phyloP scores from a whole-genome alignment of 2,113 vertebrate genomes.

The Prinia subflava region DNA sequence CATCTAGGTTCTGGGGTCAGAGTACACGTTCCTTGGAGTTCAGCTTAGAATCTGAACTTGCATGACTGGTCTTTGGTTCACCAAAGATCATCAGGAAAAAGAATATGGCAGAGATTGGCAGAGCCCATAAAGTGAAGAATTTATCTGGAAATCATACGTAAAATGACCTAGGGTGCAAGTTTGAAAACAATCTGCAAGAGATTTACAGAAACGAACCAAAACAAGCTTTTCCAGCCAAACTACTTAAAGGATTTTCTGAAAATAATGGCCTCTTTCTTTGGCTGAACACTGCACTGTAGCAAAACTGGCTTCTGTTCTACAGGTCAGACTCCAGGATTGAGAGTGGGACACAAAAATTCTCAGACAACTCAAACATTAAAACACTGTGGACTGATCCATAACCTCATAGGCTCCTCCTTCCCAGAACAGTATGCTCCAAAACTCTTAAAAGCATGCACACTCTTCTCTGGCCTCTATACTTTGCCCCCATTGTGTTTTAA shows the following conservation, averaged over 20 bases:
- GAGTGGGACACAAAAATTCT: background rate
- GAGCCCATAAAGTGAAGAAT: background rate
- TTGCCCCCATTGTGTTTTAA: background rate
- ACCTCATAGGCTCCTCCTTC: background rate
- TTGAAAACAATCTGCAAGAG: background rate
- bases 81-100: background rate
- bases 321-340: background rate
- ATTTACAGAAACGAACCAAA: background rate
- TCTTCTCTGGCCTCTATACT: background rate
- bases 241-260: background rate
- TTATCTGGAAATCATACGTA: background rate
- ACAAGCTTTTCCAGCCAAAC: background rate
- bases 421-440: background rate
- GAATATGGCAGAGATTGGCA: background rate
- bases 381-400: background rate
- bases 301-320: background rate
- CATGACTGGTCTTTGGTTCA: background rate
- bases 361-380: background rate
- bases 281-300: background rate
- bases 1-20: background rate
- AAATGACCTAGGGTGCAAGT: background rate
- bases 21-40: background rate
- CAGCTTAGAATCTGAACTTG: background rate
- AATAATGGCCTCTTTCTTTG: background rate
- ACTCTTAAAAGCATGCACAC: background rate